A percentile compares a stretch with the other conserved stretches of the same genome.
Conservation (phyloP, 2,888 invertebrate species). For the Aricia artaxerxes region DNA sequence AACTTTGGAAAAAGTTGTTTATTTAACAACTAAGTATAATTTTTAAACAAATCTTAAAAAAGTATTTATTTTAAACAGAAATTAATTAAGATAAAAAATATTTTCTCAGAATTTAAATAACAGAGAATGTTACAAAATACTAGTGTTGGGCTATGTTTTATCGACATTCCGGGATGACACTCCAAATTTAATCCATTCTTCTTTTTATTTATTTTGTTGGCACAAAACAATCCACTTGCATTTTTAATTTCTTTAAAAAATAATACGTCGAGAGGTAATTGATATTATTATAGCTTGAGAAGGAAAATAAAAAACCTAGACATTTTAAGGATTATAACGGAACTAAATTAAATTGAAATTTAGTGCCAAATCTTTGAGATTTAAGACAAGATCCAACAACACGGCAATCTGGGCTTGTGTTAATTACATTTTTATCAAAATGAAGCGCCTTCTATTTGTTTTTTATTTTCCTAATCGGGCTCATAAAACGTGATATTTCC, state of each 20-base stretch:
- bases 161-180: conserved; percentile 3
- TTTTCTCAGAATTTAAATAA: neutral
- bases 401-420: no score
- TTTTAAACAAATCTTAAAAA: no score
- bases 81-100: no score
- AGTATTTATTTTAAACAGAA: no score
- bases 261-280: conserved; percentile 15
- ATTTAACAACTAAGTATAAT: no score
- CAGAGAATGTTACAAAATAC: neutral
- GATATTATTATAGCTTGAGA: neutral
- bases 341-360: neutral
- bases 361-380: neutral
- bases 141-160: conserved; percentile 4
- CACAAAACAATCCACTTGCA: conserved; percentile 47
- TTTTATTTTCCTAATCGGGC: conserved; percentile 19
- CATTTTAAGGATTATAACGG: neutral
- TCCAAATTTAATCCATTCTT: neutral
- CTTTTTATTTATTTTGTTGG: conserved; percentile 43
- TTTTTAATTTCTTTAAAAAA: conserved; percentile 13
- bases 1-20: no score
- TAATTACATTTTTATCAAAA: neutral
- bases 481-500: conserved; percentile 38
- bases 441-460: neutral
- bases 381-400: neutral
- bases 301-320: neutral